Percentiles rank a stretch among this genome's conserved stretches.
phyloP scores from a whole-genome alignment of 2,888 invertebrate genomes.

The Cheilosia soror region DNA sequence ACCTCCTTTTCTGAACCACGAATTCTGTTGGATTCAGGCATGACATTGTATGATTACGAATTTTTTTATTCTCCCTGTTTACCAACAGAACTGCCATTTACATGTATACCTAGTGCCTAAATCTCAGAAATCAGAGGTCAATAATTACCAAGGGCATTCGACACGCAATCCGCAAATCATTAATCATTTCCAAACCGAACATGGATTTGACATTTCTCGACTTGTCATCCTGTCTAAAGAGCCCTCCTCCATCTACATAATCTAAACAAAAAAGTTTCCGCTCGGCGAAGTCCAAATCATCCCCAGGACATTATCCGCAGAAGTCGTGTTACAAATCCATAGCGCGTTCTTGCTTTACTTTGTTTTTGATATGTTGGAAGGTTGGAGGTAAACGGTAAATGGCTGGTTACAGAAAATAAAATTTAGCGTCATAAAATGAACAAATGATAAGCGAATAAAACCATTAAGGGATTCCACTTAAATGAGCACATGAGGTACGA shows the following conservation, averaged over 20 bases:
- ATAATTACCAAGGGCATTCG: not conserved
- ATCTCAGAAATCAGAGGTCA: not conserved
- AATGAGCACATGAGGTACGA: slow-evolving; percentile 30
- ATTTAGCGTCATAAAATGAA: slow-evolving; percentile 39
- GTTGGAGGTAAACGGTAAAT: not conserved
- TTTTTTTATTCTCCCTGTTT: no score
- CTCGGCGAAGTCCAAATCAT: slow-evolving; percentile 21
- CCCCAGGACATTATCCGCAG: slow-evolving; percentile 44
- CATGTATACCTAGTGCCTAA: no score
- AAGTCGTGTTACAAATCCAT: slow-evolving; percentile 3
- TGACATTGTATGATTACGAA: no score
- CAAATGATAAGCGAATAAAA: slow-evolving; percentile 52
- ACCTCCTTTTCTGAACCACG: no score
- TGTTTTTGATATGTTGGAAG: slow-evolving; percentile 15
- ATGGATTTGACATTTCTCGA: slow-evolving; percentile 46
- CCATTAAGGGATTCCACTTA: slow-evolving; percentile 53
- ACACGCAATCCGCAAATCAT: slow-evolving; percentile 24
- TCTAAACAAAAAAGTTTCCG: slow-evolving; percentile 8
- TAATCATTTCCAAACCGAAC: slow-evolving; percentile 19
- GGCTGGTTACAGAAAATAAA: slow-evolving; percentile 16
- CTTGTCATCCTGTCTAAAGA: slow-evolving; percentile 8
- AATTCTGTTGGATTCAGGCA: no score
- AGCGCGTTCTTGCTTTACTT: not conserved
- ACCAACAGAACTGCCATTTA: no score
- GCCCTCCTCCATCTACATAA: slow-evolving; percentile 3